These are phyloP conservation scores for Synanthedon formicaeformis DNA, from an alignment of 2,888 invertebrate species.

Conservation along the genomic window DNA sequence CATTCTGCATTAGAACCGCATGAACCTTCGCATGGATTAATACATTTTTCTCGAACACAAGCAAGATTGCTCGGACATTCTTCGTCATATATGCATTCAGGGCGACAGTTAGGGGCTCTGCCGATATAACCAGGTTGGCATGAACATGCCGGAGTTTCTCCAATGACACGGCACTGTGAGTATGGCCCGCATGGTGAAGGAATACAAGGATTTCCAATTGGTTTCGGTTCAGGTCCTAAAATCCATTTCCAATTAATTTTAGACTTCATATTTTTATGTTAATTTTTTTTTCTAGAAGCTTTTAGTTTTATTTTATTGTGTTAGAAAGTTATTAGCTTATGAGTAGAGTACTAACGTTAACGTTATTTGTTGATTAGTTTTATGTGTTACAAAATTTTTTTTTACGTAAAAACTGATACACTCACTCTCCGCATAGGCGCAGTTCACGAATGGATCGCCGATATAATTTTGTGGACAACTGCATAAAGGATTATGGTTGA, in stretches of 20 bases:
- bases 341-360: not conserved
- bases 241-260: slow-evolving; percentile 12
- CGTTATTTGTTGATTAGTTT: not conserved
- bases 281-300: not conserved
- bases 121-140: slow-evolving; percentile 84
- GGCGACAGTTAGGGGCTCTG: slow-evolving; percentile 86
- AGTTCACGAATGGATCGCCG: slow-evolving; percentile 86
- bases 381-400: not conserved
- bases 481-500: slow-evolving; percentile 89
- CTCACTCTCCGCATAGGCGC: slow-evolving; percentile 78
- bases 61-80: slow-evolving; percentile 88
- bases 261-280: not conserved
- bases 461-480: slow-evolving; percentile 80
- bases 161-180: slow-evolving; percentile 82
- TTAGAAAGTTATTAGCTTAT: slow-evolving; percentile 4
- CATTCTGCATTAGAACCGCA: slow-evolving; percentile 85
- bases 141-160: slow-evolving; percentile 83
- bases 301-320: slow-evolving; percentile 1
- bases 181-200: slow-evolving; percentile 89
- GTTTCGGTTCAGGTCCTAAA: slow-evolving; percentile 67
- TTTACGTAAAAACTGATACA: slow-evolving; percentile 6
- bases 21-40: slow-evolving; percentile 86
- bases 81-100: slow-evolving; percentile 86
- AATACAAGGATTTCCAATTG: slow-evolving; percentile 79
- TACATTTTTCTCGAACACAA: slow-evolving; percentile 84